phyloP scores from a whole-genome alignment of 2,797 vertebrate species.

The Dromococcyx pavoninus region DNA sequence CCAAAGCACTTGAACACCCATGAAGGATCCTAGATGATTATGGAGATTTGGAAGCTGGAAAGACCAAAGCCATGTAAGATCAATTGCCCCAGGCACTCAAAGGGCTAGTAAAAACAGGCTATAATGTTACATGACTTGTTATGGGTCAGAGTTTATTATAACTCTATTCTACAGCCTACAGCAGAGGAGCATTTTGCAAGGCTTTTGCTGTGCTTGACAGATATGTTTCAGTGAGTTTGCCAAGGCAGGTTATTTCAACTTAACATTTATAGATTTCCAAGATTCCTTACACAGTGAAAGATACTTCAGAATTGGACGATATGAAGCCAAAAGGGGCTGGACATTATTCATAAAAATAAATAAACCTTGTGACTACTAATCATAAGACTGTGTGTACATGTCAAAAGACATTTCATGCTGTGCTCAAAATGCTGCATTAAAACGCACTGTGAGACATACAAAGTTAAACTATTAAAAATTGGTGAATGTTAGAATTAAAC shows the following conservation, averaged over 20 bases:
- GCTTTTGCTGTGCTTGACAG: conserved; percentile 66
- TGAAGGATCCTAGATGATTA: conserved; percentile 59
- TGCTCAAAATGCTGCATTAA: not conserved
- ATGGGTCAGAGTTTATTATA: conserved; percentile 80
- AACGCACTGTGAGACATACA: not conserved
- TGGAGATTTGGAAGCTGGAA: conserved; percentile 53
- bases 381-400: conserved; percentile 24
- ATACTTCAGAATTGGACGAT: not conserved
- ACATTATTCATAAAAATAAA: conserved; percentile 48
- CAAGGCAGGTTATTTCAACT: conserved; percentile 9
- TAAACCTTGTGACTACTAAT: conserved; percentile 24
- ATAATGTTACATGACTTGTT: conserved; percentile 82
- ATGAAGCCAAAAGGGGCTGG: conserved; percentile 13
- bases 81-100: conserved; percentile 77
- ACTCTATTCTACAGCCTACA: conserved; percentile 73
- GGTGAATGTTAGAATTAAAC: not conserved
- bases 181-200: conserved; percentile 73
- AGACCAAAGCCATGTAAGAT: conserved; percentile 70
- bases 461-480: not conserved
- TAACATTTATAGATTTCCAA: conserved; percentile 36
- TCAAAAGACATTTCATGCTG: conserved; percentile 14
- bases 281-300: conserved; percentile 29
- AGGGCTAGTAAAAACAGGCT: conserved; percentile 79
- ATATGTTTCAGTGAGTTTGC: conserved; percentile 67
- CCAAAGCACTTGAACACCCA: conserved; percentile 63